These are phyloP conservation scores for Empis livida DNA, from an alignment of 2,888 invertebrate genomes.

Conservation along the genomic window DNA sequence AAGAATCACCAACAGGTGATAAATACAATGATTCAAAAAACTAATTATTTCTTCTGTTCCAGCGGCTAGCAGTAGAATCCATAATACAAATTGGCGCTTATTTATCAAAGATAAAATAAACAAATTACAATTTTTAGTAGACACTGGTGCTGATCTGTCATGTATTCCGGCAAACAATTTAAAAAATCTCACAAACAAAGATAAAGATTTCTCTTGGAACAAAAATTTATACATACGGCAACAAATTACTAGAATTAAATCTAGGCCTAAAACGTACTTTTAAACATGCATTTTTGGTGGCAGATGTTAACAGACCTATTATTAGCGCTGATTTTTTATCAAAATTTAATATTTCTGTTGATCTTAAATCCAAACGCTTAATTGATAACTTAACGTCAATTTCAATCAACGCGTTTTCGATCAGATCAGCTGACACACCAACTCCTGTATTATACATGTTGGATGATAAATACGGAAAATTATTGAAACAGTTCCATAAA, in stretches of 20 bases:
- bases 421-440: not conserved
- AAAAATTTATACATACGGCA: not conserved
- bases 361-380: not conserved
- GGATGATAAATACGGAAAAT: not conserved
- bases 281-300: not conserved
- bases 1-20: too few species aligned
- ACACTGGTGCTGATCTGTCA: constrained; percentile 2
- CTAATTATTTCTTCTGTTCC: constrained; percentile 1
- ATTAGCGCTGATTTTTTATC: not conserved
- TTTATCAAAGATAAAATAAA: constrained; percentile 3
- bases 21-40: not conserved
- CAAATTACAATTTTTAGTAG: constrained; percentile 2
- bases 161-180: too few species aligned
- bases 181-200: too few species aligned
- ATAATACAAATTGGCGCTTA: constrained; percentile 1
- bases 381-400: not conserved
- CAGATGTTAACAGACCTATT: constrained; percentile 1
- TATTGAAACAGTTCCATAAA: not conserved
- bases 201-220: not conserved
- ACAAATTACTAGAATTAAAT: not conserved
- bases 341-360: not conserved
- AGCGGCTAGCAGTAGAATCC: constrained; percentile 4
- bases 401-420: not conserved
- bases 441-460: not conserved
- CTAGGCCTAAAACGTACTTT: constrained; percentile 3